Evolutionary conservation across 2,888 invertebrate species (phyloP).

Genomic region (Leucophenga maculata): DNA sequence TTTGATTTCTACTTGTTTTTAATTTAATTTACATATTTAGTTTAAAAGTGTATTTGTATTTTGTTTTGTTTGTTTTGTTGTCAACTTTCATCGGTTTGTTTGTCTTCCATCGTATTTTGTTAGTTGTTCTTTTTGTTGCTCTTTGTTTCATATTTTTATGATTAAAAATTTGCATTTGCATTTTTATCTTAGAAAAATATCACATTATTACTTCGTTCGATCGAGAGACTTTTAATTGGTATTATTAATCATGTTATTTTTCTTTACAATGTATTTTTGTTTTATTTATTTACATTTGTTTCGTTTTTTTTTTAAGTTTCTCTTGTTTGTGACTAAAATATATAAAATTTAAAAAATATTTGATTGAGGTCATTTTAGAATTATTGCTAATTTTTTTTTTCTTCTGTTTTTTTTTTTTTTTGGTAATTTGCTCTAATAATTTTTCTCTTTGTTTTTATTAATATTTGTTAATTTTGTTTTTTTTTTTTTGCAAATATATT

Average conservation of each 20-base stretch:
- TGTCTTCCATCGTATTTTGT: constrained; percentile 38
- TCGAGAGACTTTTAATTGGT: constrained; percentile 69
- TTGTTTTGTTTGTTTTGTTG: constrained; percentile 34
- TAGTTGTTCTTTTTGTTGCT: constrained; percentile 31
- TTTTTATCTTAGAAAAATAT: constrained; percentile 72
- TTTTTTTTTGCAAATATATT: constrained; percentile 45
- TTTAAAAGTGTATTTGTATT: no score
- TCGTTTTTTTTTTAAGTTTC: constrained; percentile 30
- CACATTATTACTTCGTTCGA: constrained; percentile 73
- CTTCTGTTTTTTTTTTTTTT: constrained; percentile 40
- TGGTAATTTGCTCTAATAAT: constrained; percentile 54
- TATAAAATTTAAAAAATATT: constrained; percentile 68
- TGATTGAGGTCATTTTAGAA: constrained; percentile 72
- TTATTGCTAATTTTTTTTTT: constrained; percentile 68
- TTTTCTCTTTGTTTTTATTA: constrained; percentile 47
- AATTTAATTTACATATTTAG: constrained; percentile 31
- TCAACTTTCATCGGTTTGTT: constrained; percentile 48
- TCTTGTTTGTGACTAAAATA: constrained; percentile 56
- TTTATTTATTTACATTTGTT: constrained; percentile 27
- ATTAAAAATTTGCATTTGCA: constrained; percentile 29
- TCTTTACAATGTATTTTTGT: no score
- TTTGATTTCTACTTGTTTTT: constrained; percentile 38
- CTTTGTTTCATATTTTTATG: constrained; percentile 31
- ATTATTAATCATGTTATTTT: no score
- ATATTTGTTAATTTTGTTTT: constrained; percentile 32